Conservation (phyloP, 2,888 invertebrate genomes). For the Heliconius aoede region DNA sequence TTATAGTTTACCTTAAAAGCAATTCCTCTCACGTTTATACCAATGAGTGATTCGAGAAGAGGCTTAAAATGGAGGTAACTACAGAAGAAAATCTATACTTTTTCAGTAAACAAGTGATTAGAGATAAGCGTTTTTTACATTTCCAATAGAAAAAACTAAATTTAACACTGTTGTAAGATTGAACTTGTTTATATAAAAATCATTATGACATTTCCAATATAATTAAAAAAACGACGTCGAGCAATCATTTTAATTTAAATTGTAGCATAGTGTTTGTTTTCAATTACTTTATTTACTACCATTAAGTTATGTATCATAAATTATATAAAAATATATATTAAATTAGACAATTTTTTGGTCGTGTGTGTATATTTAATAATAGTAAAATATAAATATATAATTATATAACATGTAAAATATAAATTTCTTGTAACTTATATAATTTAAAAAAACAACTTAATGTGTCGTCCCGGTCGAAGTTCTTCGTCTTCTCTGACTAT, state of each 20-base stretch:
- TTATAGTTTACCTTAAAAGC: conserved; percentile 57
- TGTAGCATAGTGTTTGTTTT: background rate
- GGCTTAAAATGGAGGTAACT: conserved; percentile 51
- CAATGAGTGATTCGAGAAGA: conserved; percentile 72
- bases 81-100: conserved; percentile 4
- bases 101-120: background rate
- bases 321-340: background rate
- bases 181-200: background rate
- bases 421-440: conserved; percentile 42
- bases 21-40: conserved; percentile 66
- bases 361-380: background rate
- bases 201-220: background rate
- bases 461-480: conserved; percentile 65
- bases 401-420: conserved; percentile 32
- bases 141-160: background rate
- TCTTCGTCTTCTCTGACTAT: conserved; percentile 56
- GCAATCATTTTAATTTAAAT: conserved; percentile 3
- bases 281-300: background rate
- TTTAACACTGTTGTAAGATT: background rate
- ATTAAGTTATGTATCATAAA: background rate
- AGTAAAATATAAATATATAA: background rate
- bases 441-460: conserved; percentile 70
- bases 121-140: background rate
- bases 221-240: background rate
- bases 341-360: no score